These are phyloP conservation scores for Belonocnema kinseyi DNA, from an alignment of 1,140 invertebrate species.

Conservation along the genomic window DNA sequence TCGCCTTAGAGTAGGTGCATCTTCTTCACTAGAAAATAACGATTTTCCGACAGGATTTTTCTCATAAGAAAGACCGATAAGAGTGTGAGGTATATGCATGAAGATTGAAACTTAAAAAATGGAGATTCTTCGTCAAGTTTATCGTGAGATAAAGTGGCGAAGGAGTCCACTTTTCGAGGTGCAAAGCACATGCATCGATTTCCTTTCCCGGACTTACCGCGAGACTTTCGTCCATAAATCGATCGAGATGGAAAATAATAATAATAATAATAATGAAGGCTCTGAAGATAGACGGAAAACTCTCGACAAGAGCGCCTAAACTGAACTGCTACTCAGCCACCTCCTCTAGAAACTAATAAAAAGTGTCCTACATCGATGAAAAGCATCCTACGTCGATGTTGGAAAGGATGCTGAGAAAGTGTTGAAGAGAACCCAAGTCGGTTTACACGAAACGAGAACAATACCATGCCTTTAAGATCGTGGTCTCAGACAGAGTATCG, in stretches of 20 bases:
- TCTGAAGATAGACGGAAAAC: conserved; percentile 20
- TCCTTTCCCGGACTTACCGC: neutral
- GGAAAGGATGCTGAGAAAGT: conserved; percentile 31
- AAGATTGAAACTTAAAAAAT: conserved; percentile 26
- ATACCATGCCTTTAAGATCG: conserved; percentile 30
- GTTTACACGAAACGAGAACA: conserved; percentile 23
- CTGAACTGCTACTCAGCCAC: conserved; percentile 57
- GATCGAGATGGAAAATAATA: conserved; percentile 19
- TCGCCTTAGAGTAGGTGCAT: too few species aligned
- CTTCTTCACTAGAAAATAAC: too few species aligned
- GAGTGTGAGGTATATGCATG: neutral
- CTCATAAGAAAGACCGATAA: neutral
- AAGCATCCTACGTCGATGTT: conserved; percentile 46
- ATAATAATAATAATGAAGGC: neutral
- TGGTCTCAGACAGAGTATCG: neutral
- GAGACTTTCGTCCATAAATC: neutral
- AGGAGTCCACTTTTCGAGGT: neutral
- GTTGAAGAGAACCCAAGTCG: conserved; percentile 14
- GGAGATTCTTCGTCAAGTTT: neutral
- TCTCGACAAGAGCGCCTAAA: conserved; percentile 41
- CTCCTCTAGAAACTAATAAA: conserved; percentile 65
- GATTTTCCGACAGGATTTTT: neutral
- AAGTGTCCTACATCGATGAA: conserved; percentile 59
- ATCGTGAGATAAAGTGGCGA: too few species aligned
- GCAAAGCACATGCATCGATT: neutral